Percentiles rank a stretch among this genome's conserved stretches.
Conservation (phyloP, 1,140 invertebrate genomes). For the Drosophila sproati region DNA sequence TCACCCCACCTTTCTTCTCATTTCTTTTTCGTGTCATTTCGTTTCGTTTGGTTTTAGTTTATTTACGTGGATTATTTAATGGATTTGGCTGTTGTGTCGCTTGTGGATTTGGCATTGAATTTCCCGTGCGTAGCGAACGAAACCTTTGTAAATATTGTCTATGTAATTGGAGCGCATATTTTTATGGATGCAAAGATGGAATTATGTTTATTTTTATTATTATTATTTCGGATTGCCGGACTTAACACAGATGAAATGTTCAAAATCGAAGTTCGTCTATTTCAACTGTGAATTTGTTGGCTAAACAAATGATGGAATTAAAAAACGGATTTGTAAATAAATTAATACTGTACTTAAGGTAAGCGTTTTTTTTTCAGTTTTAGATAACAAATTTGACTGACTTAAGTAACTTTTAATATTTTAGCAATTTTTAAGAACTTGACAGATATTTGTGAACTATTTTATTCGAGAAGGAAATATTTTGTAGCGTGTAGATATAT, state of each 20-base stretch:
- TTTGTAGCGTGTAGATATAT: background rate
- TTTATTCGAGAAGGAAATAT: background rate
- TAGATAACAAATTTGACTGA: too few species aligned
- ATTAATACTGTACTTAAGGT: too few species aligned
- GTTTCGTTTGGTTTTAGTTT: constrained; percentile 49
- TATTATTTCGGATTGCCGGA: background rate
- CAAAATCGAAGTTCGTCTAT: constrained; percentile 1
- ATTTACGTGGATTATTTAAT: constrained; percentile 80
- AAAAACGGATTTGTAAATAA: too few species aligned
- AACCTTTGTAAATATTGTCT: constrained; percentile 63
- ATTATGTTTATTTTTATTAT: constrained; percentile 23
- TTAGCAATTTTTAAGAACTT: too few species aligned
- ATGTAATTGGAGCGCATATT: constrained; percentile 74
- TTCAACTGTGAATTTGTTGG: background rate
- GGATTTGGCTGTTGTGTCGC: constrained; percentile 53
- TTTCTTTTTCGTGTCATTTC: constrained; percentile 49
- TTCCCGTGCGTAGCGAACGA: constrained; percentile 38
- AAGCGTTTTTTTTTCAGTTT: too few species aligned
- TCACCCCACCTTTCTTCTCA: background rate
- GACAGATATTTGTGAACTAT: background rate
- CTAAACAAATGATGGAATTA: background rate
- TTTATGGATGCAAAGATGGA: constrained; percentile 39
- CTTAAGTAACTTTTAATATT: too few species aligned
- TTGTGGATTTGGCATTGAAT: constrained; percentile 68
- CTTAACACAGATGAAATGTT: constrained; percentile 12